Evolutionary conservation across 2,888 invertebrate species (phyloP), one percentile per base, ranked within the genome.

Genomic region (Lasioglossum leucozonium): DNA sequence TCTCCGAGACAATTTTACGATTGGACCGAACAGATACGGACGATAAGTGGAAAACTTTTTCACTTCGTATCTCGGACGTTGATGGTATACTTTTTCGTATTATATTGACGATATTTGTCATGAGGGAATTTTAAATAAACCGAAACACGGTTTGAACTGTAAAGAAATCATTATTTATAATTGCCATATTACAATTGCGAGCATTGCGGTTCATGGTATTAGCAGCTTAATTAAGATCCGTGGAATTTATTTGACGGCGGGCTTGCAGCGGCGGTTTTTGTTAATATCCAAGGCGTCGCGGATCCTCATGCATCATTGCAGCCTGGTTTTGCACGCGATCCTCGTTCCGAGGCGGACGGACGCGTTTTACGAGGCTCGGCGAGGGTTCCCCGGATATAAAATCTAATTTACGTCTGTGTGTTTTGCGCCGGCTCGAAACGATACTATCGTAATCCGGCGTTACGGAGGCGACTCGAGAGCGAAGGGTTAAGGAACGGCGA

Each of bases 311-410:
- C 51, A 51, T 51, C 51, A n/a, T 51, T 51, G 22, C 51, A 10
- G 22, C 22, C 22, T 0, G 51, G 51, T 51, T 51, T 51, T 51
- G 51, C 51, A n/a, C 51, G 51, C 51, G 51, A 51, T 22, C 51
- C 51, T 51, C 51, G 10, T 51, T 51, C 51, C 51, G 22, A 51
- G 51, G 51, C 51, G 51, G 51, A 22, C 51, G 22, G 51, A 51
- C 69, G 40, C 69, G 40, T 37, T 69, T 69, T 40, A 69, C 69
- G 69, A 40, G 69, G 37, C 42, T 71, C 26, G n/a, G n/a, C 69
- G 69, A 11, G 42, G 22, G 51, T 51, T 51, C 51, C 16, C 13
- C 40, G 69, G 69, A 71, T 71, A 42, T 71, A 71, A 71, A 71
- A 42, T 71, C 69, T 71, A 71, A 71, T 71, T 42, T 71, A 42